Base-by-base conservation (phyloP, 2,888 invertebrate genomes). In the Diaphora mendica region DNA sequence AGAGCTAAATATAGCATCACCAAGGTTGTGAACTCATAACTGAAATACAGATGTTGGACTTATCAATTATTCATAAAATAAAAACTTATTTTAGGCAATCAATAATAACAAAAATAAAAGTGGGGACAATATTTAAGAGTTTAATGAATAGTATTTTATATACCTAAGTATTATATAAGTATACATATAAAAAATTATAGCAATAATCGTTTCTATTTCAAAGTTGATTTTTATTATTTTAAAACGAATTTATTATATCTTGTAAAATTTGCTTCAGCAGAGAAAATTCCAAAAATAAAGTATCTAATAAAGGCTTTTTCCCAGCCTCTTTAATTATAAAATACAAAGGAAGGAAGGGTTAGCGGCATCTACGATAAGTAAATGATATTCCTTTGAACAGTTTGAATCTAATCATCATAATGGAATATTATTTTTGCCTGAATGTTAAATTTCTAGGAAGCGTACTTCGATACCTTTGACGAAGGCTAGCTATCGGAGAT, bases 401-500 rank as follows among this genome's bases (percentile, higher is more conserved):
- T 42, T n/a, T 70, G 48, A 39, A 74, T 48, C 62, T 68, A 72
- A 70, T 67, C 59, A 59, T 68, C 74, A 70, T 69, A 69, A 71
- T 75, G 71, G 66, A 20, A 51, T 55, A 70, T 82, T 77, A 78
- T 80, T 73, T 77, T 77, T 79, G 75, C 70, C 78, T 73, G 74
- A 72, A 67, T n/a, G 65, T 77, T 77, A 74, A 76, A 83, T 82
- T 76, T 78, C 69, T 71, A 66, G 39, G 30, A 74, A 66, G 65
- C 35, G 72, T 75, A 80, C 66, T 82, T 82, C 75, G 82, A 81
- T 81, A 83, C 79, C 80, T 87, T 85, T 86, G 86, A 88, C 82
- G 82, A 84, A 86, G 88, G 86, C 86, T 82, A 85, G 84, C 84
- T 86, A 86, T 86, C 81, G 82, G 70, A 44, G 80, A 79, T 82